phyloP scores from a whole-genome alignment of 2,888 invertebrate genomes.

The Nemapogon koenigi region DNA sequence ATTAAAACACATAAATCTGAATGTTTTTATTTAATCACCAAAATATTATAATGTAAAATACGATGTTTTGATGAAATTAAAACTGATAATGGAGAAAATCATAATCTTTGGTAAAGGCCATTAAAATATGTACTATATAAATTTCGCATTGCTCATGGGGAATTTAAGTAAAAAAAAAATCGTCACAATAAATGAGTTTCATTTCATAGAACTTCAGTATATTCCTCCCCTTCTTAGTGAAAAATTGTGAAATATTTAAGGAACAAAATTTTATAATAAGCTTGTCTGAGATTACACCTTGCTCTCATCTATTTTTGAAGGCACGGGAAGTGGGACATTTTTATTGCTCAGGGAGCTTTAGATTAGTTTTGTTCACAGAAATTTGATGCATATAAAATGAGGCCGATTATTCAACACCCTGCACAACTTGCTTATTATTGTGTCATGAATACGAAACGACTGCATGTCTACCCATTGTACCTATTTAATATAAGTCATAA shows the following conservation, averaged over 20 bases:
- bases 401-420: conserved; percentile 55
- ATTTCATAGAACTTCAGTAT: background rate
- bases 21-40: no score
- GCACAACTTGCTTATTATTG: conserved; percentile 37
- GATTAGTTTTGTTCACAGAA: conserved; percentile 62
- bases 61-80: no score
- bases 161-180: background rate
- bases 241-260: conserved; percentile 54
- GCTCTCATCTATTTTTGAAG: conserved; percentile 52
- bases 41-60: no score
- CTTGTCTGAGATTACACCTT: conserved; percentile 59
- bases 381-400: conserved; percentile 64
- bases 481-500: no score
- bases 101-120: background rate
- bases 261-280: conserved; percentile 60
- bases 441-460: conserved; percentile 47
- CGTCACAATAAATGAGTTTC: background rate
- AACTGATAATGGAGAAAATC: no score
- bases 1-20: no score
- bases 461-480: no score
- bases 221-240: conserved; percentile 21
- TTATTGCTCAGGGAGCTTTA: conserved; percentile 55
- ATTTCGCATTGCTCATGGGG: background rate
- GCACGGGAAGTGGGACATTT: conserved; percentile 53
- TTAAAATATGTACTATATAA: background rate